Base-by-base conservation (phyloP, 2,888 invertebrate species). In the Craniophora ligustri region DNA sequence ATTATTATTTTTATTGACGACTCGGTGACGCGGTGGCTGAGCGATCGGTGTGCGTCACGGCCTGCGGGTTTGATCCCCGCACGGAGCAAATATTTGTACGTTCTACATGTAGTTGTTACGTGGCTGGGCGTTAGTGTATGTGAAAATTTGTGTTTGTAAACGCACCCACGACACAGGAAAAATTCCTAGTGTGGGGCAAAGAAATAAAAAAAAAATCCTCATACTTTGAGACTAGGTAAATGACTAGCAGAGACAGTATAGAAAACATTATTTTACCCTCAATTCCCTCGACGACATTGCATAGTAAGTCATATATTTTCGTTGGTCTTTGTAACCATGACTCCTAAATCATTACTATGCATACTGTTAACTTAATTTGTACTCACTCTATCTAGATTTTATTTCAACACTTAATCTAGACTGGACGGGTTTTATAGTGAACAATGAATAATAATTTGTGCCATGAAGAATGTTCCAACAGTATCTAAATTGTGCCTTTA, bases 351-450 rank as follows among this genome's bases (percentile, higher is more conserved):
- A 31, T 31, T 34, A 10, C 11, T 14, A 31, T 49, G 26, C 38
- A 30, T 36, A 8, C 19, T 45, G 46, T n/a, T 39, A 31, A 36
- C 46, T 49, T 36, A 14, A 49, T 49, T 39, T 49, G 26, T 40
- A 45, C 40, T 6, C 4, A 21, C 18, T 30, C 15, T 39, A 21
- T 14, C 16, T n/a, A 14, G 3, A 30, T 26, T 62, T 61, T 45
- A 51, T 56, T 53, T 56, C 30, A 39, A 48, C 53, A 45, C 23
- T 39, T 44, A 47, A 55, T 59, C 35, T 36, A 51, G 51, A 26
- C 45, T 35, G 26, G 45, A 31, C 42, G 18, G 5, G 39, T 26
- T 63, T 48, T 36, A 34, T 44, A 28, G 34, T 15, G 15, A 31
- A 35, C 26, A 18, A 31, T 58, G 41, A 53, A 45, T 54, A 68